Conservation (phyloP, 2,888 invertebrate genomes). For the Rutpela maculata region DNA sequence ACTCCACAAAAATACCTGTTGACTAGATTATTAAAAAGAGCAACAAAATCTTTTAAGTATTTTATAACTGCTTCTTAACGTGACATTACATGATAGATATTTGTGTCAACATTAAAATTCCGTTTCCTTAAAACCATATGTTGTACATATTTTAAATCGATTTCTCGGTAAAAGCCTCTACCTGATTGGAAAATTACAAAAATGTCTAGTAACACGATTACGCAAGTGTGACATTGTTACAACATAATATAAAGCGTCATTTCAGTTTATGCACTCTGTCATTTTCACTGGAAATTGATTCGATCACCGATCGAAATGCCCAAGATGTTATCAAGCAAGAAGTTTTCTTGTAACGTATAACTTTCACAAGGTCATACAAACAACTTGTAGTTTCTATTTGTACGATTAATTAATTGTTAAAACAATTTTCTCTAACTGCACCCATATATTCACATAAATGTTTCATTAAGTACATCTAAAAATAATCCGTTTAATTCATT, state of each 20-base stretch:
- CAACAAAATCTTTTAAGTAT: too few relatives aligned
- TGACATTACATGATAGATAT: too few relatives aligned
- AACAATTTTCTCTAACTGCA: conserved; percentile 26
- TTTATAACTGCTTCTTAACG: too few relatives aligned
- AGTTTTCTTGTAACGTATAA: conserved; percentile 16
- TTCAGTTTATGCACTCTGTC: background rate
- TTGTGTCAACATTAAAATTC: background rate
- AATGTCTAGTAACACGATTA: background rate
- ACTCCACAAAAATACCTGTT: too few relatives aligned
- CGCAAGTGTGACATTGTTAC: background rate
- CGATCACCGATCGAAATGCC: background rate
- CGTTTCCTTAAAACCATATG: background rate
- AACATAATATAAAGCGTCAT: background rate
- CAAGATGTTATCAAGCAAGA: conserved; percentile 11
- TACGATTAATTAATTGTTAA: conserved; percentile 26
- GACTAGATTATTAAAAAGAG: too few relatives aligned
- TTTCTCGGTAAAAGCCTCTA: too few relatives aligned
- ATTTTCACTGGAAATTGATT: conserved; percentile 16
- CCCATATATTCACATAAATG: background rate
- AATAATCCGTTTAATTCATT: background rate
- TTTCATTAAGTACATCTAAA: background rate
- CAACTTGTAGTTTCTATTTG: conserved; percentile 34
- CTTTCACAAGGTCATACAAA: conserved; percentile 29
- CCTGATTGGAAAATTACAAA: too few relatives aligned
- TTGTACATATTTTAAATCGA: background rate